A percentile compares a stretch with the other conserved stretches of the same genome.
Conservation (phyloP, 2,888 invertebrate species). For the Aethes cnicana region DNA sequence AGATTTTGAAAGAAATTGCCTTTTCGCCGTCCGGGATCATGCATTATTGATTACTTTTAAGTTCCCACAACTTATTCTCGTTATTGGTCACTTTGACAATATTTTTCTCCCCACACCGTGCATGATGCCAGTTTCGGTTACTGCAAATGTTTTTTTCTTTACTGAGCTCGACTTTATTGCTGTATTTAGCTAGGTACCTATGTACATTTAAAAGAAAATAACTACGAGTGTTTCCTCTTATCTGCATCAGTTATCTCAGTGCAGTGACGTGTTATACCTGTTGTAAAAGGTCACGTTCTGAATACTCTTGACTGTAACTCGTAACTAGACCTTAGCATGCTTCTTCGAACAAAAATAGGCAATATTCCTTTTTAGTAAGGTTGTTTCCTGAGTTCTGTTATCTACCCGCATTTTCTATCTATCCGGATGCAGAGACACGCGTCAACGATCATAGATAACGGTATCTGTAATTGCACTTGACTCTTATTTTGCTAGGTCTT, state of each 20-base stretch:
- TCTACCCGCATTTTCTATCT: conserved; percentile 58
- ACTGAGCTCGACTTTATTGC: no score
- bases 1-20: conserved; percentile 26
- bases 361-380: conserved; percentile 36
- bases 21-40: conserved; percentile 15
- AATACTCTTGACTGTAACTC: conserved; percentile 59
- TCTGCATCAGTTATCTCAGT: no score
- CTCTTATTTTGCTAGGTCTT: conserved; percentile 44
- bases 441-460: conserved; percentile 62
- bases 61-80: neutral
- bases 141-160: no score
- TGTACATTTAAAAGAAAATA: neutral
- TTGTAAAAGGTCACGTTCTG: conserved; percentile 68
- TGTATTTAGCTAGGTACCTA: no score
- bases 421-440: conserved; percentile 56
- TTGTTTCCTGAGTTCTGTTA: conserved; percentile 32
- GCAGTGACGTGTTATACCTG: conserved; percentile 43
- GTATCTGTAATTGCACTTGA: conserved; percentile 71
- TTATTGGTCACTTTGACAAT: conserved; percentile 7
- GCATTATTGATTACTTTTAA: conserved; percentile 14
- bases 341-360: conserved; percentile 35
- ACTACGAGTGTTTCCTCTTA: conserved; percentile 12
- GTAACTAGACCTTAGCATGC: conserved; percentile 34
- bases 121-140: no score
- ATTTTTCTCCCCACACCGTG: no score